Evolutionary conservation across 2,888 invertebrate species (phyloP).

Genomic region (Portevinia maculata): DNA sequence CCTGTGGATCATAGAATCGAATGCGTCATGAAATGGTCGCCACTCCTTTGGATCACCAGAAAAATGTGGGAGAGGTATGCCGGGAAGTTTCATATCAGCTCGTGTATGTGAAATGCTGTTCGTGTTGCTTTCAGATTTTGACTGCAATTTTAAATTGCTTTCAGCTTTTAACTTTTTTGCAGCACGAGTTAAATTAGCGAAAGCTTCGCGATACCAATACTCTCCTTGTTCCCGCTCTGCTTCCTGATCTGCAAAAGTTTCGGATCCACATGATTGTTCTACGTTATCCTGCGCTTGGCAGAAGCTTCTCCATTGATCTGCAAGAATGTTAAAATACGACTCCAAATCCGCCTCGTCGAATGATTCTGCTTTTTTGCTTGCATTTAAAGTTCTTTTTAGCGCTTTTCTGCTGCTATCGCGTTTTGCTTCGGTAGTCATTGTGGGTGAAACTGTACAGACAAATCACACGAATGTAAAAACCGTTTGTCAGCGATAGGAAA

Average conservation of each 20-base stretch:
- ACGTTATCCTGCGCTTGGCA: constrained; percentile 23
- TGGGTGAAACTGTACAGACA: background rate
- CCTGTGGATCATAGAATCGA: constrained; percentile 4
- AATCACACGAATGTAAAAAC: too few species aligned
- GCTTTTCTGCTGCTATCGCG: constrained; percentile 8
- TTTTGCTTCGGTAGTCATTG: constrained; percentile 1
- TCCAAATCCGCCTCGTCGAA: constrained; percentile 18
- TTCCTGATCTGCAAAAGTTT: constrained; percentile 20
- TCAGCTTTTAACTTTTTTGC: background rate
- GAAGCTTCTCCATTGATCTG: constrained; percentile 12
- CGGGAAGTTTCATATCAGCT: constrained; percentile 7
- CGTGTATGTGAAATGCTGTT: too few species aligned
- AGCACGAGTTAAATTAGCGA: constrained; percentile 9
- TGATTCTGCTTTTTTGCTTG: constrained; percentile 13
- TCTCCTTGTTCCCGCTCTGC: constrained; percentile 50
- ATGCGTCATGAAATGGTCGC: constrained; percentile 1
- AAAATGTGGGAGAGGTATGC: constrained; percentile 43
- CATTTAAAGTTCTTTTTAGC: constrained; percentile 8
- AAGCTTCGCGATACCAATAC: constrained; percentile 36
- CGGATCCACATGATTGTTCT: constrained; percentile 36
- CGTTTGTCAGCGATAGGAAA: too few species aligned
- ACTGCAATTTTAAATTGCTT: background rate
- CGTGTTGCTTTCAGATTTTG: background rate
- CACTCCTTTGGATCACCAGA: constrained; percentile 35
- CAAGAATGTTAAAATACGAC: background rate